These are phyloP conservation scores for Bolborhynchus lineola DNA, from an alignment of 2,113 vertebrate genomes.

Conservation along the genomic window DNA sequence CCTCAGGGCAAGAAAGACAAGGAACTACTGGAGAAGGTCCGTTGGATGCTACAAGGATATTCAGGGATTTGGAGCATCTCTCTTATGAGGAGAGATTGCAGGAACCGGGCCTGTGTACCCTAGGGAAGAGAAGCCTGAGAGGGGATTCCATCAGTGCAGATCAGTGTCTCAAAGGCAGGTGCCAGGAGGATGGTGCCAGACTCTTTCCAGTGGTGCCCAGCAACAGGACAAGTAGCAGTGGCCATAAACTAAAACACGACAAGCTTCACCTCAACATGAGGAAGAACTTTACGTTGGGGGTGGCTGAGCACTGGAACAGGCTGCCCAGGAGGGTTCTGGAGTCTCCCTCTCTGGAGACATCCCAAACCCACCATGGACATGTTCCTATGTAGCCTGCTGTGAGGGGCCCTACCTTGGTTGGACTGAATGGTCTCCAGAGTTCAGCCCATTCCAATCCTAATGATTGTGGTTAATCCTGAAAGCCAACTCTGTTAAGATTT, in stretches of 20 bases:
- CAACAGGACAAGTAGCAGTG: neutral
- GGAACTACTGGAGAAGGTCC: neutral
- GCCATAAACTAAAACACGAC: neutral
- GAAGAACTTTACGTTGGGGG: rapidly evolving
- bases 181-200: neutral
- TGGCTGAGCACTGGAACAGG: neutral
- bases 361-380: neutral
- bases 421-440: neutral
- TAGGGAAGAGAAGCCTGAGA: neutral
- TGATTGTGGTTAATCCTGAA: neutral
- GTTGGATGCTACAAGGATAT: neutral
- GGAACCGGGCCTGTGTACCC: neutral
- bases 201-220: neutral
- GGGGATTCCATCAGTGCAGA: neutral
- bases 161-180: neutral
- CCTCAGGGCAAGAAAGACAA: neutral
- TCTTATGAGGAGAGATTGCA: neutral
- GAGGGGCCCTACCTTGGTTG: neutral
- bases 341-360: neutral
- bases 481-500: neutral
- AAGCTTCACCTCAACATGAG: neutral
- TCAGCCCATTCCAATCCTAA: neutral
- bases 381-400: neutral
- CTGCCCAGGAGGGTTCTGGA: neutral
- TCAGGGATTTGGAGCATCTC: neutral